Percentiles rank a stretch among this genome's conserved stretches.
Evolutionary conservation across 2,888 invertebrate genomes (phyloP).

Genomic region (Nebria salina): DNA sequence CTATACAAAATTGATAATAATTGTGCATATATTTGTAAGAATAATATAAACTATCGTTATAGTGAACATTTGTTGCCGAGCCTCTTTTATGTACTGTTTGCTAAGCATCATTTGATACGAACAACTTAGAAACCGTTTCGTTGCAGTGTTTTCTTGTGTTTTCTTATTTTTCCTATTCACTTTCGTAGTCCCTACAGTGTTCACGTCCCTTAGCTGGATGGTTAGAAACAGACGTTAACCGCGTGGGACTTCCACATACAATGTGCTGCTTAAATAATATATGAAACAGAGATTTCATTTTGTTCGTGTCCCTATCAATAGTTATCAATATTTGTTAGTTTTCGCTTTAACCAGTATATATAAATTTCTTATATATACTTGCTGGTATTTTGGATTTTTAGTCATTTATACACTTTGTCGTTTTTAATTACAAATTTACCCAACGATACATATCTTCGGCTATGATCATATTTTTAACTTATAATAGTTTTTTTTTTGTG

Average conservation of each 20-base stretch:
- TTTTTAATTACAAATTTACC: too few species aligned
- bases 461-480: too few species aligned
- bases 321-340: too few species aligned
- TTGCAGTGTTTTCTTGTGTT: not conserved
- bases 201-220: not conserved
- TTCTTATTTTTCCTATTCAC: not conserved
- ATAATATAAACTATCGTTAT: too few species aligned
- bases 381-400: too few species aligned
- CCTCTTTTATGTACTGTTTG: not conserved
- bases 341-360: too few species aligned
- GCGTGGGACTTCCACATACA: not conserved
- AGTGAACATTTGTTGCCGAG: not conserved
- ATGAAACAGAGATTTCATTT: not conserved
- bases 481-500: too few species aligned
- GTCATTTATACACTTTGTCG: too few species aligned
- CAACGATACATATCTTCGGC: too few species aligned
- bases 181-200: not conserved
- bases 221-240: not conserved
- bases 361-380: too few species aligned
- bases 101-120: not conserved
- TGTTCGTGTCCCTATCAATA: not conserved
- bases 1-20: too few species aligned
- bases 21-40: too few species aligned
- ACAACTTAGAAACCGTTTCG: not conserved
- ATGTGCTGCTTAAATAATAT: not conserved